Evolutionary conservation across 2,888 invertebrate genomes (phyloP), one percentile per base, ranked within the genome.

Genomic region (Pediacus dermestoides): DNA sequence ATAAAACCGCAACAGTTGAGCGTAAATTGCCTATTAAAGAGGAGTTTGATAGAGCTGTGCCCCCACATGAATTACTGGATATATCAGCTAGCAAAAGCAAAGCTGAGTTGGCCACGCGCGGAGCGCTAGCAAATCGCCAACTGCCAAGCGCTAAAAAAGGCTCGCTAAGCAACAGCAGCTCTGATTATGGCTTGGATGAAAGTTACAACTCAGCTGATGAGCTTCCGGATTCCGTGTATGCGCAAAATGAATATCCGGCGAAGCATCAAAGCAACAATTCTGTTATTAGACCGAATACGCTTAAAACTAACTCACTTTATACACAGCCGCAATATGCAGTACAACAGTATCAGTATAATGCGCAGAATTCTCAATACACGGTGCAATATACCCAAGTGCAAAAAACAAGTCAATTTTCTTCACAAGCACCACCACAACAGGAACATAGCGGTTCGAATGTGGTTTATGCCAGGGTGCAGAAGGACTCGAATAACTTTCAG

Each of bases 21-120:
- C 70, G 84, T 37, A 85, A 84, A 59, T 64, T 80, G 36, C 80
- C 80, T 1, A 72, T 76, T 13, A 77, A 77, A 60, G 77, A 89
- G 60, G 91, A 91, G 70, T 74, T 91, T 57, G 90, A 91, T 70
- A 80, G 84, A 48, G 89, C 88, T 0, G 86, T 94, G 42, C 93
- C 93, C 34, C 88, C 88, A 53, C 86, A 88, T 55, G 85, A 83
- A 63, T 75, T 93, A 46, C 76, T 95, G 32, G 94, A 95, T 70
- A 88, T 85, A 56, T 87, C 91, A 1, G 88, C 85, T 9, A 88
- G 82, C 47, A 85, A 85, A 67, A 80, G 81, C 45, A 88, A 87
- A 72, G 91, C 88, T 10, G 92, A 93, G 70, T 75, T 94, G 55
- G 93, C 88, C 39, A 85, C 83, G 45, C 77, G 82, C 52, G 84